Evolutionary conservation across 2,888 invertebrate species (phyloP), one percentile per base, ranked within the genome.

Genomic region (Epicampocera succincta): DNA sequence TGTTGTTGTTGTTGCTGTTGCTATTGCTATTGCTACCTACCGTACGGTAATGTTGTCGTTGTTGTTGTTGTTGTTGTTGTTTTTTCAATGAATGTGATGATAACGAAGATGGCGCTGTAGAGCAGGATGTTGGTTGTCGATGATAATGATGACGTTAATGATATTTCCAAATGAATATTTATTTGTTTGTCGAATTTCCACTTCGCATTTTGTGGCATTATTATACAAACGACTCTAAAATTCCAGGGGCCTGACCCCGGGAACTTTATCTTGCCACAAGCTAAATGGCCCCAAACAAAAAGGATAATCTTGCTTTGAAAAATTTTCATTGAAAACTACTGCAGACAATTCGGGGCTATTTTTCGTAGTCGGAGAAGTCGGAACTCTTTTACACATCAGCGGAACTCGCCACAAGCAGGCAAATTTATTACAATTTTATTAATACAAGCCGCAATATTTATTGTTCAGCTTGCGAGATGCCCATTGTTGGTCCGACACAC

Each of bases 221-320:
- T 68, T 73, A 42, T 40, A 81, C 81, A 77, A 81, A 81, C 73
- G 77, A 81, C 77, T 81, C 63, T 25, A 63, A 81, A 73, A 77
- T 77, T 77, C 81, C 77, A 77, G 66, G 48, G 73, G 72, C 75
- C 72, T 81, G 81, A 81, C 76, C 76, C 69, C 73, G 52, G 76
- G 76, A 68, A 54, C 19, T 50, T 63, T 77, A 73, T 56, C 63
- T 66, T 50, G 56, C 77, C 68, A 44, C 81, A 76, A 77, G 68
- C 52, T 33, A 33, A 33, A 33, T 9, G 33, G 33, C 33, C 33
- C 1, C 1, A 33, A 33, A 8, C 1, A 9, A 6, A 33, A 33
- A 33, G 3, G 33, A 33, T 8, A 33, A 33, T 33, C 1, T 9
- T 8, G 8, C 33, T 8, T 33, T 33, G 3, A 8, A 33, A 8